Conservation (phyloP, 2,888 invertebrate species). For the Nomada fucata region DNA sequence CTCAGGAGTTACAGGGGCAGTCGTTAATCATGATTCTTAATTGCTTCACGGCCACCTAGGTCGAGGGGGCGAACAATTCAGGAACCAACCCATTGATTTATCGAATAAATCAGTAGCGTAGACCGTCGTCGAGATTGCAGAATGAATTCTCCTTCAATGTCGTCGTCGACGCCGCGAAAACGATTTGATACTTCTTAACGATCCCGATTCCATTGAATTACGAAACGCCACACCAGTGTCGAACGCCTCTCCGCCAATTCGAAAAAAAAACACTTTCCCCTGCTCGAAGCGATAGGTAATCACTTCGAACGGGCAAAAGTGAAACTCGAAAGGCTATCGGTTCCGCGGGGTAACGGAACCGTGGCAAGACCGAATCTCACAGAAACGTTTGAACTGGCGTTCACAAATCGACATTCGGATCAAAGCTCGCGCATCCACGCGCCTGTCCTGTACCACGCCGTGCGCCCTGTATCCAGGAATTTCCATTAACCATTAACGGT, state of each 20-base stretch:
- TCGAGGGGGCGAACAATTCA: constrained; percentile 71
- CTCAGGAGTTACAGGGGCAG: constrained; percentile 60
- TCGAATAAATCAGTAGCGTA: constrained; percentile 72
- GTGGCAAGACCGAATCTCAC: constrained; percentile 33
- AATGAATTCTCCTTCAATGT: constrained; percentile 52
- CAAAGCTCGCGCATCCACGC: constrained; percentile 45
- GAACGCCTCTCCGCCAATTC: too few species aligned
- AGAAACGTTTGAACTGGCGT: constrained; percentile 36
- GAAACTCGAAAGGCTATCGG: constrained; percentile 14
- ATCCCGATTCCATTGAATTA: constrained; percentile 53
- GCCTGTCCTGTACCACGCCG: background rate
- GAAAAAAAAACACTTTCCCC: background rate
- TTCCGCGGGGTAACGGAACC: constrained; percentile 22
- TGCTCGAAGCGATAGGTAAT: constrained; percentile 3
- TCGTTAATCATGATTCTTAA: constrained; percentile 76
- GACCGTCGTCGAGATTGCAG: constrained; percentile 57
- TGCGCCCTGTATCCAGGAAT: constrained; percentile 24
- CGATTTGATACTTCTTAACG: constrained; percentile 68
- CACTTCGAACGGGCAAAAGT: constrained; percentile 3
- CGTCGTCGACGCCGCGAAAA: constrained; percentile 27
- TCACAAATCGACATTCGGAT: constrained; percentile 48
- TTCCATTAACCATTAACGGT: constrained; percentile 64
- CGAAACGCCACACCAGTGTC: background rate
- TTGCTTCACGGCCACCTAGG: constrained; percentile 70
- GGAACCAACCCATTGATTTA: constrained; percentile 72